These are phyloP conservation scores for Drosophila aldrichi DNA, from an alignment of 2,888 invertebrate genomes.

Conservation along the genomic window DNA sequence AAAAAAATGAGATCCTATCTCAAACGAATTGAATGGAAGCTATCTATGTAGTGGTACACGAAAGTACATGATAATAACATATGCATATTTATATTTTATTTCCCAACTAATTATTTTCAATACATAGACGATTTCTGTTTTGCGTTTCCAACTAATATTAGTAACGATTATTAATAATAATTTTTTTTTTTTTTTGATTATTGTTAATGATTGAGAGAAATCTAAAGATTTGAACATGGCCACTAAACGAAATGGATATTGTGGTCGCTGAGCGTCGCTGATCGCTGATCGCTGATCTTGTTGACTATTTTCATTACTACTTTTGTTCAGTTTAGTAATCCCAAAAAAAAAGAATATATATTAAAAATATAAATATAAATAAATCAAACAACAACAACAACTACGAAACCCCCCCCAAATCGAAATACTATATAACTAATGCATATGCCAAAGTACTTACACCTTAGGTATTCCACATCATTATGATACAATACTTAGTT, in stretches of 20 bases:
- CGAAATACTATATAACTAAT: constrained; percentile 47
- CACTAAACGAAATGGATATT: constrained; percentile 44
- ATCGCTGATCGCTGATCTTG: constrained; percentile 60
- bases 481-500: constrained; percentile 41
- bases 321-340: constrained; percentile 77
- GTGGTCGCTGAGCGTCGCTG: constrained; percentile 49
- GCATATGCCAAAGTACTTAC: constrained; percentile 46
- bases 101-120: constrained; percentile 34
- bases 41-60: constrained; percentile 44
- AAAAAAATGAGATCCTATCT: too few species aligned
- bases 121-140: constrained; percentile 38
- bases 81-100: constrained; percentile 55
- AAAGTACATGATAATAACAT: constrained; percentile 48
- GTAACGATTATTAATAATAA: constrained; percentile 49
- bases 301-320: constrained; percentile 77
- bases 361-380: constrained; percentile 4
- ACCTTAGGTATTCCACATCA: constrained; percentile 52
- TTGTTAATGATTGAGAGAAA: constrained; percentile 60
- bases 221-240: constrained; percentile 44
- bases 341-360: constrained; percentile 19
- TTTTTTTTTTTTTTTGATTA: constrained; percentile 65
- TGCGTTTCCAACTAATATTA: constrained; percentile 24
- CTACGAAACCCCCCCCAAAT: constrained; percentile 28
- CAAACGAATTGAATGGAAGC: constrained; percentile 12
- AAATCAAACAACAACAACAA: constrained; percentile 6